Evolutionary conservation across 2,888 invertebrate genomes (phyloP).

Genomic region (Frankliniella intonsa): DNA sequence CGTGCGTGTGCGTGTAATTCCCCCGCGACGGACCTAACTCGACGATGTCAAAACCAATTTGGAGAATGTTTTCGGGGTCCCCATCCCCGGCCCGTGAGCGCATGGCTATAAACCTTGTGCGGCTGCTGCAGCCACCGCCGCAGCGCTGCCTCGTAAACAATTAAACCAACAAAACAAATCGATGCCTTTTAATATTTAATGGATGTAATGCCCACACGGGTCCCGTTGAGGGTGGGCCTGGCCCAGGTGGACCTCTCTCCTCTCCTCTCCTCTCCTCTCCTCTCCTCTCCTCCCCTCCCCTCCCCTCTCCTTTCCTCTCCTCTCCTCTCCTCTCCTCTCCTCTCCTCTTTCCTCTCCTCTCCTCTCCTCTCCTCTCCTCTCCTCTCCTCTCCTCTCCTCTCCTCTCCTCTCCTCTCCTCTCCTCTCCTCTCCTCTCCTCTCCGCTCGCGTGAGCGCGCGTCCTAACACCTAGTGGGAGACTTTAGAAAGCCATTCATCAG

Average conservation of each 20-base stretch:
- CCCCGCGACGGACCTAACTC: background rate
- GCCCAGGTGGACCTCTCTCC: background rate
- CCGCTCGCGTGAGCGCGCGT: background rate
- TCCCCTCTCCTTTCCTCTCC: too few species aligned
- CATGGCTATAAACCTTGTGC: background rate
- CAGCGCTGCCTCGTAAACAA: slow-evolving; percentile 6
- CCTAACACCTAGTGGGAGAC: slow-evolving; percentile 20
- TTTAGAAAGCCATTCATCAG: slow-evolving; percentile 22
- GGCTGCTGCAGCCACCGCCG: background rate
- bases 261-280: too few species aligned
- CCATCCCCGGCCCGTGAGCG: background rate
- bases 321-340: too few species aligned
- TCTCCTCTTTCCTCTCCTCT: too few species aligned
- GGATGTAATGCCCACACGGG: slow-evolving; percentile 9
- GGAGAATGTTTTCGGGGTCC: slow-evolving; percentile 4
- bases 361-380: too few species aligned
- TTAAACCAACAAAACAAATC: slow-evolving; percentile 9
- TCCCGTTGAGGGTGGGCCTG: background rate
- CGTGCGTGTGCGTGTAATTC: background rate
- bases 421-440: background rate
- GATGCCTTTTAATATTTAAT: slow-evolving; percentile 24
- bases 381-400: too few species aligned
- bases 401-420: too few species aligned
- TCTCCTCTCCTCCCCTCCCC: too few species aligned
- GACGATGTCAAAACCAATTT: slow-evolving; percentile 24